These are phyloP conservation scores for Carassius gibelio DNA, from an alignment of 2,113 vertebrate genomes.

Conservation along the genomic window DNA sequence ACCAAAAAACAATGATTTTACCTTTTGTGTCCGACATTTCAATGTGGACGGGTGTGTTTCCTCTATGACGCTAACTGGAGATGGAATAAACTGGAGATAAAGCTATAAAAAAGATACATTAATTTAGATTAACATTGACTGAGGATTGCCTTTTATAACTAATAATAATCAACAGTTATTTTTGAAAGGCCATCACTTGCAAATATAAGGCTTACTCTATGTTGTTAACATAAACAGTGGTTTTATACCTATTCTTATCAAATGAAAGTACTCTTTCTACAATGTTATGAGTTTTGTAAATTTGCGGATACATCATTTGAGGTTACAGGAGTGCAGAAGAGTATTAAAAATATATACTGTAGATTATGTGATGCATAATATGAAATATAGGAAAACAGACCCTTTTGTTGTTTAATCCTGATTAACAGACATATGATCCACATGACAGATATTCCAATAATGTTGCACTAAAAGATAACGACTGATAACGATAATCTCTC, in stretches of 20 bases:
- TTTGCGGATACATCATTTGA: not conserved
- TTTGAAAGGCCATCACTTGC: not conserved
- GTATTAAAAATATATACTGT: not conserved
- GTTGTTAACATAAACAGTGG: not conserved
- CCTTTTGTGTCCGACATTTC: not conserved
- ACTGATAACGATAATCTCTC: not conserved
- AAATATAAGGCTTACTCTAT: not conserved
- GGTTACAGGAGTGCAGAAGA: not conserved
- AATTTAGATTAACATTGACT: not conserved
- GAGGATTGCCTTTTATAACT: not conserved
- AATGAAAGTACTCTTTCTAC: not conserved
- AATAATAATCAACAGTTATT: not conserved
- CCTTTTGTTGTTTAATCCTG: not conserved
- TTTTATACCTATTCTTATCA: not conserved
- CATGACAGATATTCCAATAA: not conserved
- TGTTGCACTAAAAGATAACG: not conserved
- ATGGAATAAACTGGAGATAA: not conserved
- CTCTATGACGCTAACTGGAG: not conserved
- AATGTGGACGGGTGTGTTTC: not conserved
- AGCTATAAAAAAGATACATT: not conserved
- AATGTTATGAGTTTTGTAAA: not conserved
- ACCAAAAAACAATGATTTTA: not conserved
- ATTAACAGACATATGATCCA: not conserved
- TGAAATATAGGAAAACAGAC: not conserved
- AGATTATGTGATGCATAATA: not conserved